phyloP scores from a whole-genome alignment of 2,888 invertebrate species.

The Artemia sp. region DNA sequence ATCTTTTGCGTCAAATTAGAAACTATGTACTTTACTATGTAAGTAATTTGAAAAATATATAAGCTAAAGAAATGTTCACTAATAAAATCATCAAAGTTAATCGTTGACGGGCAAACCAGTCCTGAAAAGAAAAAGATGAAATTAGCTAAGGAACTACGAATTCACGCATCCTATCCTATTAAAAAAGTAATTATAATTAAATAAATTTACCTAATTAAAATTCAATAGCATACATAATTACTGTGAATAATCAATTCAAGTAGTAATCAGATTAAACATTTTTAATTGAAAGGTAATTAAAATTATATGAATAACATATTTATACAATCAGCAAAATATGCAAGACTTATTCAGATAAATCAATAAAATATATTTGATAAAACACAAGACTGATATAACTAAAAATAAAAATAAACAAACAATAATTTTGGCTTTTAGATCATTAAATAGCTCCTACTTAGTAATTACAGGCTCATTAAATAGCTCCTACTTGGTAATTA shows the following conservation, averaged over 20 bases:
- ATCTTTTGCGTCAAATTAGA: too few relatives aligned
- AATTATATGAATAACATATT: too few relatives aligned
- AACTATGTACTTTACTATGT: conserved; percentile 46
- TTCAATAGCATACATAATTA: background rate
- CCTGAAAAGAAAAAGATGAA: conserved; percentile 42
- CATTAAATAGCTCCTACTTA: too few relatives aligned
- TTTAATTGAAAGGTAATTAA: too few relatives aligned
- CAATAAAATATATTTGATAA: too few relatives aligned
- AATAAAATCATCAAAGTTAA: conserved; percentile 79
- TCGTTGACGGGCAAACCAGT: conserved; percentile 92
- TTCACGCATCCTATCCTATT: background rate
- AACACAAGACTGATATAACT: too few relatives aligned
- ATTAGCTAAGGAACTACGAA: conserved; percentile 8
- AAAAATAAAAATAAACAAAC: too few relatives aligned
- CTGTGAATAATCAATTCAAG: conserved; percentile 2
- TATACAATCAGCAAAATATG: too few relatives aligned
- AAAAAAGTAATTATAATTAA: conserved; percentile 20
- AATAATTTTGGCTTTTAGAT: too few relatives aligned
- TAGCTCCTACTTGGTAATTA: too few relatives aligned
- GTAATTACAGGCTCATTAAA: too few relatives aligned
- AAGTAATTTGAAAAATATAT: conserved; percentile 86
- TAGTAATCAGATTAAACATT: background rate
- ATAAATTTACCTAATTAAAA: conserved; percentile 16
- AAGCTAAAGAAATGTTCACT: conserved; percentile 81
- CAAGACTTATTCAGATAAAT: too few relatives aligned